Evolutionary conservation across 2,888 invertebrate genomes (phyloP), one percentile per base, ranked within the genome.

Genomic region (Prenolepis imparis): DNA sequence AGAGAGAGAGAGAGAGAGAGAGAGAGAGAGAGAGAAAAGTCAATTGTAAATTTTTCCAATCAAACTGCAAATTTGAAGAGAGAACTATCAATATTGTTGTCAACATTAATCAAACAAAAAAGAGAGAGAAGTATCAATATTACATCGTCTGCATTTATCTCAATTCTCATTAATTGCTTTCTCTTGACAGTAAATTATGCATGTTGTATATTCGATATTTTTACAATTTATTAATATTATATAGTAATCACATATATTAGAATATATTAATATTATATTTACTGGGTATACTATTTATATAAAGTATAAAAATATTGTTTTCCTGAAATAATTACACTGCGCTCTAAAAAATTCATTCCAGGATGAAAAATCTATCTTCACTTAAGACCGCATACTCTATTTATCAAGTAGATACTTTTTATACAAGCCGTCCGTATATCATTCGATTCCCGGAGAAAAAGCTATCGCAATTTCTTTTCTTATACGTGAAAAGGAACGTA

Each of bases 331-430:
- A 57, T 24, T 41, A n/a, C 15, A 41, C 12, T 15, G 28, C n/a
- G 2, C 39, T 12, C n/a, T 28, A 11, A 6, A 15, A 39, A 36
- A 59, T 21, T 39, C 11, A 32, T 32, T 32, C 21, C 1, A 4
- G 32, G 5, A 24, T 64, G 1, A 64, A 39, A 66, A 36, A 24
- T 66, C 24, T 2, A 3, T 57, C 3, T 32, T 44, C 3, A 12
- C 3, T 32, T 75, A 32, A 4, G n/a, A 21, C 9, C 18, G 9
- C n/a, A n/a, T 24, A 36, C 0, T 36, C 12, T 44, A 15, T 52
- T 73, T 74, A 24, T 39, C 18, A 75, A 41, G 41, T 18, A n/a
- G 3, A 73, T 28, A 32, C 6, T 66, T 64, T 41, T 66, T 75
- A 36, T 44, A 44, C 5, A 18, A 15, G 1, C 21, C 18, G 18